Evolutionary conservation across 2,113 vertebrate genomes (phyloP).

Genomic region (Lepisosteus oculatus): DNA sequence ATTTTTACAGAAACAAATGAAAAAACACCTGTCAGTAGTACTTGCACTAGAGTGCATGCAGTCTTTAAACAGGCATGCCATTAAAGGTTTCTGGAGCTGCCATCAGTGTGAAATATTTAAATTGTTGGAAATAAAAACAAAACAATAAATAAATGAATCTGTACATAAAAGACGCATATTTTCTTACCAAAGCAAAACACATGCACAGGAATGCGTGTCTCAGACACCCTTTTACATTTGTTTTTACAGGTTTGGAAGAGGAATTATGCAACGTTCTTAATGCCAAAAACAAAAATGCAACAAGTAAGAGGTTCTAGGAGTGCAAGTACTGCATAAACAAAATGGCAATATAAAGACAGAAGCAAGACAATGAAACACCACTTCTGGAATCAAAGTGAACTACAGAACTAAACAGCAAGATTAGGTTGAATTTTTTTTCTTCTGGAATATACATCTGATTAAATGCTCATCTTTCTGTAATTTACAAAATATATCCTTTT

Average conservation of each 20-base stretch:
- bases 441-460: conserved; percentile 1
- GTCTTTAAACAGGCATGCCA: conserved; percentile 28
- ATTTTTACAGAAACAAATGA: conserved; percentile 26
- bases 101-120: conserved; percentile 28
- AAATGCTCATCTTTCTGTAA: background rate
- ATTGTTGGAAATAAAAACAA: conserved; percentile 19
- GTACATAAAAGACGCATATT: conserved; percentile 45
- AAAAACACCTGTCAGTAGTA: conserved; percentile 57
- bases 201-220: conserved; percentile 23
- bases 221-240: background rate
- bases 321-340: conserved; percentile 4
- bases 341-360: background rate
- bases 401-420: background rate
- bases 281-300: conserved; percentile 37
- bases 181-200: conserved; percentile 26
- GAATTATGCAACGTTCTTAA: background rate
- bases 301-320: background rate
- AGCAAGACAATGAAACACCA: background rate
- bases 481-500: conserved; percentile 4
- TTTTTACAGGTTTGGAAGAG: too few relatives aligned
- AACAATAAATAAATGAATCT: conserved; percentile 37
- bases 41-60: conserved; percentile 39
- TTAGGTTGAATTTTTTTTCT: background rate
- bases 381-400: background rate
- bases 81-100: conserved; percentile 47